Percentiles rank a stretch among this genome's conserved stretches.
These are phyloP conservation scores for Delichon dasypus DNA, from an alignment of 2,797 vertebrate species.

Conservation along the genomic window DNA sequence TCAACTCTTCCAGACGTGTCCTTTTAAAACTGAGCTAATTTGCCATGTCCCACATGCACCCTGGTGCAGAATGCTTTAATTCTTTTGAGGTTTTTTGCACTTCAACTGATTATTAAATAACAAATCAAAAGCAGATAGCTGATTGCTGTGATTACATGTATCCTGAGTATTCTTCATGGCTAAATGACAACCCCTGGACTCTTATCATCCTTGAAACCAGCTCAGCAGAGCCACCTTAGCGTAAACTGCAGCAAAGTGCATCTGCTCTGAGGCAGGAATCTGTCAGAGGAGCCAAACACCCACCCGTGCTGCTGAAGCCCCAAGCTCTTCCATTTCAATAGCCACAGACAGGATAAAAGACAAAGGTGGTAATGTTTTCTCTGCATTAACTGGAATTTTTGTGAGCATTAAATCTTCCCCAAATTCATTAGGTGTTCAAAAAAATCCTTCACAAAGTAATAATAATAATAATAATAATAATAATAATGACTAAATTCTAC, in stretches of 20 bases:
- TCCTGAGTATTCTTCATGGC: conserved; percentile 17
- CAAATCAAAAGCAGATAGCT: conserved; percentile 11
- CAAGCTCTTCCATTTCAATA: conserved; percentile 1
- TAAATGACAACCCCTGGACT: not conserved
- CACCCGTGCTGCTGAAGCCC: not conserved
- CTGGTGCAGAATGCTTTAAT: not conserved
- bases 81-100: not conserved
- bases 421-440: not conserved
- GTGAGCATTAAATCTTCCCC: not conserved
- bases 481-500: not conserved
- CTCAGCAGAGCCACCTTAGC: not conserved
- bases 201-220: conserved; percentile 9
- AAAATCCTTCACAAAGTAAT: not conserved
- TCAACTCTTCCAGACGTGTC: not conserved
- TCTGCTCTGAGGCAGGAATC: conserved; percentile 11
- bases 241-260: not conserved
- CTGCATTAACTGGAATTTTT: not conserved
- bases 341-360: not conserved
- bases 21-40: conserved; percentile 32
- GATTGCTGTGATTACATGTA: not conserved
- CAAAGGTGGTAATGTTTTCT: not conserved
- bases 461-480: not conserved
- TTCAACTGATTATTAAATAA: conserved; percentile 29
- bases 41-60: not conserved
- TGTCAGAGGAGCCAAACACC: not conserved